These are phyloP conservation scores for Siniperca undulata DNA, from an alignment of 2,797 vertebrate genomes.

Conservation along the genomic window DNA sequence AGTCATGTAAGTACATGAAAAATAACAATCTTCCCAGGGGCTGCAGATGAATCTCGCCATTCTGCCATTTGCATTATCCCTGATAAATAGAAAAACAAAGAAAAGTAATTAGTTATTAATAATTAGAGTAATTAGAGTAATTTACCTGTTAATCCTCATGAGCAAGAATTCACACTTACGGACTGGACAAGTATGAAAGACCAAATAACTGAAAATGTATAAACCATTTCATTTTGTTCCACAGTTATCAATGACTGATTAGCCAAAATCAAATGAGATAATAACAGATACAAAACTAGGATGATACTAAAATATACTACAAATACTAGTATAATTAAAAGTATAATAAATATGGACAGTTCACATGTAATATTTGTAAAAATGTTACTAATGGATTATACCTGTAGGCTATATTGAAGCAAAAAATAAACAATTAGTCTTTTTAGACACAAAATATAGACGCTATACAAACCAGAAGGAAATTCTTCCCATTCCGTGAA, in stretches of 20 bases:
- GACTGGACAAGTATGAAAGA: not conserved
- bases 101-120: not conserved
- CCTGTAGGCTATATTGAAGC: too few relatives aligned
- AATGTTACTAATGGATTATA: too few relatives aligned
- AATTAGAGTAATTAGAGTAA: not conserved
- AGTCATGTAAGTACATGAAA: too few relatives aligned
- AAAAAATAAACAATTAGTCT: not conserved
- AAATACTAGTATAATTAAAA: not conserved
- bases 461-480: too few relatives aligned
- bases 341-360: not conserved
- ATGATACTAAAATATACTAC: not conserved
- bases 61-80: not conserved
- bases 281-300: not conserved
- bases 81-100: not conserved
- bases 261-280: not conserved
- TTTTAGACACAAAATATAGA: not conserved
- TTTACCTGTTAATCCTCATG: not conserved
- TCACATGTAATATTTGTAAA: too few relatives aligned
- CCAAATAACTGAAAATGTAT: not conserved
- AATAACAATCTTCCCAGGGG: too few relatives aligned
- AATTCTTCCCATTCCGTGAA: too few relatives aligned
- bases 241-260: not conserved
- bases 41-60: not conserved
- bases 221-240: not conserved
- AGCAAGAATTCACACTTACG: not conserved